A percentile compares a stretch with the other conserved stretches of the same genome.
Conservation (phyloP, 2,797 vertebrate species). For the Ataeniobius toweri region DNA sequence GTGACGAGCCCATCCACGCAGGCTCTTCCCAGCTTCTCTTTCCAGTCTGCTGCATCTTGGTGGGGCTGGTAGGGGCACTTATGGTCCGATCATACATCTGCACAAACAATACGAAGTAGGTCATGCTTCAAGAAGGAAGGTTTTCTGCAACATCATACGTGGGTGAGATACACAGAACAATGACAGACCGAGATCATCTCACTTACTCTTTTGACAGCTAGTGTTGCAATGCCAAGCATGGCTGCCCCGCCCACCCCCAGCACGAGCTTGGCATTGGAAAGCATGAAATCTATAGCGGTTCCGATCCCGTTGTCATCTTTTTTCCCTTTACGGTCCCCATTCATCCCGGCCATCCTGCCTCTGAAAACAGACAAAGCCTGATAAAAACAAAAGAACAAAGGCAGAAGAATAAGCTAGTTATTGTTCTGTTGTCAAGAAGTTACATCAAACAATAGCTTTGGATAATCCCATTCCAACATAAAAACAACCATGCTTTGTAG, state of each 20-base stretch:
- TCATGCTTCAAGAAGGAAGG: neutral
- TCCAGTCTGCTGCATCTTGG: constrained; percentile 86
- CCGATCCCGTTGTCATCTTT: constrained; percentile 97
- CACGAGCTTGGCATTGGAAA: constrained; percentile 96
- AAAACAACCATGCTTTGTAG: neutral
- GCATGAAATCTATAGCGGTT: constrained; percentile 94
- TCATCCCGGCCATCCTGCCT: constrained; percentile 88
- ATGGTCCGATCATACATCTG: constrained; percentile 97
- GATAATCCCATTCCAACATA: neutral
- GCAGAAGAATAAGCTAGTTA: neutral
- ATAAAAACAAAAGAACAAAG: neutral
- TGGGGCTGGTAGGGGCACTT: constrained; percentile 95
- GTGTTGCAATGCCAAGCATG: constrained; percentile 95
- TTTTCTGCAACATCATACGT: neutral
- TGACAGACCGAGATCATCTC: neutral
- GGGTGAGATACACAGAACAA: neutral
- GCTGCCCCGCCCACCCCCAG: constrained; percentile 96
- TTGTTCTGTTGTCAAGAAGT: neutral
- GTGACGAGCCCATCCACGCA: constrained; percentile 93
- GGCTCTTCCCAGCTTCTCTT: constrained; percentile 98
- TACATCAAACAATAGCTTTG: neutral
- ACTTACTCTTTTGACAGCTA: constrained; percentile 95
- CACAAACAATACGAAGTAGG: neutral
- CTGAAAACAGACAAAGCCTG: constrained; percentile 17
- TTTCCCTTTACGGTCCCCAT: constrained; percentile 89